Percentiles rank a stretch among this genome's conserved stretches.
phyloP scores from a whole-genome alignment of 1,140 invertebrate genomes.

The Teleogryllus occipitalis region DNA sequence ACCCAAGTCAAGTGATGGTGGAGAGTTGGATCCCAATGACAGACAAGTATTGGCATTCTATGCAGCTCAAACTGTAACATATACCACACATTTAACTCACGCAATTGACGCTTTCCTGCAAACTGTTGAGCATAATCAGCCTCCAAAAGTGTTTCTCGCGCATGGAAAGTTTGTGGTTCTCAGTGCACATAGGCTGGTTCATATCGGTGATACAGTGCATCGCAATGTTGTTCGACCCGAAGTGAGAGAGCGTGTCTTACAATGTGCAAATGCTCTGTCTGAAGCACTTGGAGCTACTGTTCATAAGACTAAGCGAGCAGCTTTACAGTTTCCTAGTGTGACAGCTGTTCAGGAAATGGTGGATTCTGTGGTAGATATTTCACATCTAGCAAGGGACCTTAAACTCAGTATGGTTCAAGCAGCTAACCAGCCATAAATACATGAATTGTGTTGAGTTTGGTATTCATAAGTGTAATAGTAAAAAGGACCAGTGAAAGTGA shows the following conservation, averaged over 20 bases:
- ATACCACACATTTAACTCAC: conserved; percentile 73
- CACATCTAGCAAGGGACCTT: conserved; percentile 64
- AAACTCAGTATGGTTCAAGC: conserved; percentile 56
- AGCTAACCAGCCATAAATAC: conserved; percentile 29
- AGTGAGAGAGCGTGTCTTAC: conserved; percentile 60
- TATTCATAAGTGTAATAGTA: background rate
- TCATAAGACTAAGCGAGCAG: conserved; percentile 79
- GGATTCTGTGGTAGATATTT: conserved; percentile 75
- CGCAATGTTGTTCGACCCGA: conserved; percentile 64
- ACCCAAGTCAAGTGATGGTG: conserved; percentile 8
- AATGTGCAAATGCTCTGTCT: conserved; percentile 73
- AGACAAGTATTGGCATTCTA: conserved; percentile 74
- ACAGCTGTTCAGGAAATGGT: conserved; percentile 89
- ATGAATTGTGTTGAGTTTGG: background rate
- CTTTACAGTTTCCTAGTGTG: conserved; percentile 82
- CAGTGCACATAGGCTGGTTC: conserved; percentile 84
- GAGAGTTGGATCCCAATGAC: conserved; percentile 18
- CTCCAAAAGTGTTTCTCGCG: conserved; percentile 85
- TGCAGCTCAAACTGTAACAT: conserved; percentile 70
- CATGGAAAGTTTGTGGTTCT: conserved; percentile 91
- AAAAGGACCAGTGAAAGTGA: background rate
- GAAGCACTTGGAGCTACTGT: conserved; percentile 77
- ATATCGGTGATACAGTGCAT: conserved; percentile 87
- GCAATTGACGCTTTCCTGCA: conserved; percentile 86
- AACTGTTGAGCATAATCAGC: conserved; percentile 85